phyloP scores from a whole-genome alignment of 2,888 invertebrate genomes.

The Phaonia tiefii region DNA sequence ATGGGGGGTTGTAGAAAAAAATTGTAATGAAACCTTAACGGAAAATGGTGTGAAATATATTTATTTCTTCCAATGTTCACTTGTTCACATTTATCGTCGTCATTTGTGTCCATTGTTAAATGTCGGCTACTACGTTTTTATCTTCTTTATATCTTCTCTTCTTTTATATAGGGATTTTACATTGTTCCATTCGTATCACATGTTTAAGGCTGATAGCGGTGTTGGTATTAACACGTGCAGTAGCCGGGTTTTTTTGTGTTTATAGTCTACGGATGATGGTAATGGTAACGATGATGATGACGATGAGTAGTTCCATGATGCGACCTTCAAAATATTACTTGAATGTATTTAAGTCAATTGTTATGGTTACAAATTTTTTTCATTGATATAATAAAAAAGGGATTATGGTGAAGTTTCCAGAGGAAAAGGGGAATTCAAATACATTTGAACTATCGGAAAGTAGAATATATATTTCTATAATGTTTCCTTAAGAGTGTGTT shows the following conservation, averaged over 20 bases:
- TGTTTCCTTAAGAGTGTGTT: too few relatives aligned
- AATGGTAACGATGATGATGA: slow-evolving; percentile 13
- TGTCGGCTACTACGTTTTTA: slow-evolving; percentile 17
- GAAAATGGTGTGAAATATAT: slow-evolving; percentile 51
- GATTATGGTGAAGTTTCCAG: not conserved
- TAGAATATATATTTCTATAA: not conserved
- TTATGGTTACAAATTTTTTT: slow-evolving; percentile 3
- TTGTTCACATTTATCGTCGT: not conserved
- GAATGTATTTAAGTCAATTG: not conserved
- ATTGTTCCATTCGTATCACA: slow-evolving; percentile 4
- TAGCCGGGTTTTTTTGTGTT: slow-evolving; percentile 29
- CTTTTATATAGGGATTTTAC: slow-evolving; percentile 6
- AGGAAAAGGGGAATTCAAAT: not conserved
- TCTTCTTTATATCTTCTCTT: too few relatives aligned
- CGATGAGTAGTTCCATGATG: slow-evolving; percentile 27
- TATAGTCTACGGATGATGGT: not conserved
- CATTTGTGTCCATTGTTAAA: slow-evolving; percentile 23
- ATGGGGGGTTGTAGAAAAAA: not conserved
- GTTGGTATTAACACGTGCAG: slow-evolving; percentile 31
- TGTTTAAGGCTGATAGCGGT: not conserved
- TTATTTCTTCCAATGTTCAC: slow-evolving; percentile 16
- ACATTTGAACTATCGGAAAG: not conserved
- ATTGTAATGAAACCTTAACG: slow-evolving; percentile 39
- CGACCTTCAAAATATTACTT: slow-evolving; percentile 34
- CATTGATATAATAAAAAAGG: not conserved